These are phyloP conservation scores for Mastomys coucha DNA, from an alignment of 2,113 vertebrate genomes.

Conservation along the genomic window DNA sequence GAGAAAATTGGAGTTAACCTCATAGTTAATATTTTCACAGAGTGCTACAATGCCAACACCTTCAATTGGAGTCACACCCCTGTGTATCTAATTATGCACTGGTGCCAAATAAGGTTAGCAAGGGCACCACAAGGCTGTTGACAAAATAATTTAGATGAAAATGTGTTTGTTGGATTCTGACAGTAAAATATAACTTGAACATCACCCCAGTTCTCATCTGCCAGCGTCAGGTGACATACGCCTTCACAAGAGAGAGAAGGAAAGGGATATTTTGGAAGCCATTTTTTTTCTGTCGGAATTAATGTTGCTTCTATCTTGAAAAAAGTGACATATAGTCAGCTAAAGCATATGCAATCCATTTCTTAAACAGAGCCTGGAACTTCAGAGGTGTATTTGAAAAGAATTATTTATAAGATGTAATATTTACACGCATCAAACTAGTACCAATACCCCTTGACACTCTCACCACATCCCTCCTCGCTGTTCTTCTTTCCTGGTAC, in stretches of 20 bases:
- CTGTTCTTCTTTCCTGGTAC: conserved; percentile 70
- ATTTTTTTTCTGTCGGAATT: conserved; percentile 67
- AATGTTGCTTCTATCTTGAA: conserved; percentile 48
- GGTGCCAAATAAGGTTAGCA: conserved; percentile 92
- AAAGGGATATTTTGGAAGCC: conserved; percentile 62
- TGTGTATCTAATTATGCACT: conserved; percentile 95
- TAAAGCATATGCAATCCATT: conserved; percentile 65
- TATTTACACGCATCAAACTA: conserved; percentile 81
- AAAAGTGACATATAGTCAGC: background rate
- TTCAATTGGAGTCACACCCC: conserved; percentile 98
- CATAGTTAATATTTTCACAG: conserved; percentile 98
- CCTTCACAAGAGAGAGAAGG: conserved; percentile 62
- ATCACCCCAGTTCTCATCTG: conserved; percentile 61
- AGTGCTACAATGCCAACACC: conserved; percentile 97
- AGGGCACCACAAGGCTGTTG: conserved; percentile 89
- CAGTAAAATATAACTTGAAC: conserved; percentile 80
- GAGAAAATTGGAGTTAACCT: conserved; percentile 98
- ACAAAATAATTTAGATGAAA: conserved; percentile 90
- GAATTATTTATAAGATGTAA: conserved; percentile 76
- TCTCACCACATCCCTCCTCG: conserved; percentile 57
- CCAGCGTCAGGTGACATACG: conserved; percentile 59
- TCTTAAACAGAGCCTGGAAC: conserved; percentile 71
- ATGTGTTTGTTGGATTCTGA: conserved; percentile 81
- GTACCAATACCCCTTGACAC: conserved; percentile 73
- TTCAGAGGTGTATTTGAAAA: conserved; percentile 68